Percentiles rank a stretch among this genome's conserved stretches.
These are phyloP conservation scores for Euspilapteryx auroguttella DNA, from an alignment of 2,888 invertebrate species.

Conservation along the genomic window DNA sequence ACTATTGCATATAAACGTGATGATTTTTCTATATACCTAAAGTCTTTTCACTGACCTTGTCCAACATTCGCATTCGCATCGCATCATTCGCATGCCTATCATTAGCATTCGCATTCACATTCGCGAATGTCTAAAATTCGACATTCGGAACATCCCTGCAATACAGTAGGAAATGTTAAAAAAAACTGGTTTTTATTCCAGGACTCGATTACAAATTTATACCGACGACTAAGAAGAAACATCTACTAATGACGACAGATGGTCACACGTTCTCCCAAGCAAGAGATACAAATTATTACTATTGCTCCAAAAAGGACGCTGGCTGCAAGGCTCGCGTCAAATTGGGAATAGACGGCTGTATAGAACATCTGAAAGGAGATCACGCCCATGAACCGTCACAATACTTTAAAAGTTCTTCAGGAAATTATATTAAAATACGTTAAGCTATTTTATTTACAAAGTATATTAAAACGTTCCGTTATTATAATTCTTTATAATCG, in stretches of 20 bases:
- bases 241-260: neutral
- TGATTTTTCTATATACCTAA: too few relatives aligned
- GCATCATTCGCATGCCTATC: too few relatives aligned
- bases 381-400: conserved; percentile 8
- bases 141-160: too few relatives aligned
- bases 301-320: conserved; percentile 17
- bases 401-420: neutral
- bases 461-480: too few relatives aligned
- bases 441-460: too few relatives aligned
- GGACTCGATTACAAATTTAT: neutral
- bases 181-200: neutral
- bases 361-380: conserved; percentile 7
- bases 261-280: neutral
- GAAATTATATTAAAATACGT: conserved; percentile 2
- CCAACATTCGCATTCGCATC: too few relatives aligned
- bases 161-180: too few relatives aligned
- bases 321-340: conserved; percentile 16
- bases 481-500: too few relatives aligned
- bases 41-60: too few relatives aligned
- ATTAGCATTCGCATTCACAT: too few relatives aligned
- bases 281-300: conserved; percentile 14
- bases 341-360: conserved; percentile 6
- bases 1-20: too few relatives aligned
- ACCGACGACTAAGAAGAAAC: neutral
- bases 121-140: too few relatives aligned